phyloP scores from a whole-genome alignment of 2,888 invertebrate species.

The Sminthurinus aureus region DNA sequence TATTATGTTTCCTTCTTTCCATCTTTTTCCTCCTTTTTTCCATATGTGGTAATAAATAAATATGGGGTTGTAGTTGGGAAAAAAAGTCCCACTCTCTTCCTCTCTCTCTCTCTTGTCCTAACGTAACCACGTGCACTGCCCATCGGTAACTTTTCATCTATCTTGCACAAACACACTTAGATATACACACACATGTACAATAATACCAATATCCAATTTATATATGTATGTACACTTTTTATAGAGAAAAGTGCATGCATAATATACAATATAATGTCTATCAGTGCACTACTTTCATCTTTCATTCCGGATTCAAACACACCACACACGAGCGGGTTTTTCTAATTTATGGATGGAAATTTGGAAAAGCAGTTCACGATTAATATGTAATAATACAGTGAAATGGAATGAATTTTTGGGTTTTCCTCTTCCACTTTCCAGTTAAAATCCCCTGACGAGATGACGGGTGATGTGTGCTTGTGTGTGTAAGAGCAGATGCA shows the following conservation, averaged over 20 bases:
- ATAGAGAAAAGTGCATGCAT: too few species aligned
- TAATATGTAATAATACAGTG: background rate
- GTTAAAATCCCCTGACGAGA: background rate
- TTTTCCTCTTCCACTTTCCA: background rate
- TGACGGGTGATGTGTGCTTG: background rate
- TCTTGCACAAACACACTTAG: background rate
- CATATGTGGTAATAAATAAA: constrained; percentile 4
- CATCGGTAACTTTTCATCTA: background rate
- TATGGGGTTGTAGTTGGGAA: background rate
- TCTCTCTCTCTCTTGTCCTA: background rate
- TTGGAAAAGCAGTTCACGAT: background rate
- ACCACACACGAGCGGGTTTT: background rate
- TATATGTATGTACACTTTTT: too few species aligned
- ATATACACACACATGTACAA: background rate
- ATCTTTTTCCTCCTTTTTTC: constrained; percentile 5
- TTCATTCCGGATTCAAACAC: background rate
- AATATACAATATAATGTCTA: too few species aligned
- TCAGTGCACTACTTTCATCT: background rate
- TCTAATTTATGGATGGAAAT: constrained; percentile 2
- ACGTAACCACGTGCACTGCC: constrained; percentile 1
- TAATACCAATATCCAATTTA: background rate
- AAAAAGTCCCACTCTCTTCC: background rate
- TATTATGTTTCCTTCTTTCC: background rate
- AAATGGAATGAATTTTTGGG: constrained; percentile 1
- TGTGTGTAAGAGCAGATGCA: constrained; percentile 12